Conservation (phyloP, 2,797 vertebrate species). For the Spinus pinus region DNA sequence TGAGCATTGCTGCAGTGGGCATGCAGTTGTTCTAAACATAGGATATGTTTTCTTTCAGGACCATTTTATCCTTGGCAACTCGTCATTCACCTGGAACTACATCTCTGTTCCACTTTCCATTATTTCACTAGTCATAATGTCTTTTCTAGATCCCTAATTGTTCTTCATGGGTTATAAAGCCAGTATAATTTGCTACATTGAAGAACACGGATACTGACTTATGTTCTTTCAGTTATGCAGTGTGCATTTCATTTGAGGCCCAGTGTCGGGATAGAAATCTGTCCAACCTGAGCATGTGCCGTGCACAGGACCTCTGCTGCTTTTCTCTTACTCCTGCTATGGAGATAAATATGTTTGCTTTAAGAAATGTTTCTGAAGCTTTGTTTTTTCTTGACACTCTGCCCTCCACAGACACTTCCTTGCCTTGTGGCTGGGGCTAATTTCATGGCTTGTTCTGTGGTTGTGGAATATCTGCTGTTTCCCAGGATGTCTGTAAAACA, state of each 20-base stretch:
- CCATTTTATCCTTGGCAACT: slow-evolving; percentile 17
- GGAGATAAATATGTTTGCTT: not conserved
- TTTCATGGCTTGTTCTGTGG: not conserved
- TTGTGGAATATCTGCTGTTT: not conserved
- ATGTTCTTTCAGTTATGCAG: not conserved
- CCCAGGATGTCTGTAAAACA: not conserved
- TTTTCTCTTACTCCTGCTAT: not conserved
- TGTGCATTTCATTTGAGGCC: not conserved
- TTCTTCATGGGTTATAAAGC: slow-evolving; percentile 60
- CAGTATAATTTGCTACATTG: slow-evolving; percentile 9
- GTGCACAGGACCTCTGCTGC: not conserved
- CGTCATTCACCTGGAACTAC: not conserved
- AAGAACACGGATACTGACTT: slow-evolving; percentile 35
- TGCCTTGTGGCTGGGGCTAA: not conserved
- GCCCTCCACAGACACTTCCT: not conserved
- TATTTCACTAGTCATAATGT: slow-evolving; percentile 1
- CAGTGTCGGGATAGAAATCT: not conserved
- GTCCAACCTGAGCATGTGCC: not conserved
- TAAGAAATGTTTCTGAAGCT: not conserved
- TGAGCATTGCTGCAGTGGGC: not conserved
- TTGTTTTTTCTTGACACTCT: not conserved
- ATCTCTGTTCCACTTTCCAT: not conserved
- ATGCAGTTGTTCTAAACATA: not conserved
- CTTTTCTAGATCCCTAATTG: slow-evolving; percentile 45
- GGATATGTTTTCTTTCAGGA: not conserved